These are phyloP conservation scores for Gymnogyps californianus DNA, from an alignment of 2,113 vertebrate species.

Conservation along the genomic window DNA sequence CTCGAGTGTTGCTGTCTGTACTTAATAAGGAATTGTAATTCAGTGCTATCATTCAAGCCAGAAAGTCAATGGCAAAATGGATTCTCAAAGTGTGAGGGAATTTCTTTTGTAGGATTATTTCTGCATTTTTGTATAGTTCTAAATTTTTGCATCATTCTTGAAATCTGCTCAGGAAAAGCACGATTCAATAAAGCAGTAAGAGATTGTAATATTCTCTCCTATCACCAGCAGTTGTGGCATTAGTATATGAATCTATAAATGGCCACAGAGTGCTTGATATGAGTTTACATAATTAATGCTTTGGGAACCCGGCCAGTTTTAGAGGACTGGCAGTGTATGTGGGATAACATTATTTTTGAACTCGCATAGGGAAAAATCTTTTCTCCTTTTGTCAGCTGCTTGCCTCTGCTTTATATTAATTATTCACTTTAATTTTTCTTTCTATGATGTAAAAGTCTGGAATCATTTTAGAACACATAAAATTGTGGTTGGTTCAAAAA, in stretches of 20 bases:
- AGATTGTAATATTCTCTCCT: not conserved
- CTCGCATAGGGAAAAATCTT: not conserved
- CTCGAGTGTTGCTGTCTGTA: accelerated
- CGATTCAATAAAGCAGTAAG: not conserved
- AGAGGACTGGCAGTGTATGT: not conserved
- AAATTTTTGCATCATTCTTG: not conserved
- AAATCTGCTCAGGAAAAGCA: not conserved
- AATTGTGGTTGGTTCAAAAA: not conserved
- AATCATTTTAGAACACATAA: not conserved
- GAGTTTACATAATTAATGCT: constrained; percentile 30
- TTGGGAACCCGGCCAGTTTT: not conserved
- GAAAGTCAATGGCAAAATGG: not conserved
- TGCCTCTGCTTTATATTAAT: not conserved
- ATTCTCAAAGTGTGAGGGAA: not conserved
- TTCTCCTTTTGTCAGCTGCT: not conserved
- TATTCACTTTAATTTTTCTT: not conserved
- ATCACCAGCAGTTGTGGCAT: not conserved
- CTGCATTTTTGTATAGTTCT: not conserved
- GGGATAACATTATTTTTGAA: not conserved
- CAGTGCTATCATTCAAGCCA: not conserved
- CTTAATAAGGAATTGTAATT: not conserved
- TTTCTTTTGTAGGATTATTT: not conserved
- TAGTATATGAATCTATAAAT: constrained; percentile 10
- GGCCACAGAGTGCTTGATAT: not conserved
- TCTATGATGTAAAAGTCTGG: not conserved